phyloP scores from a whole-genome alignment of 2,797 vertebrate genomes.

The Podarcis siculus region DNA sequence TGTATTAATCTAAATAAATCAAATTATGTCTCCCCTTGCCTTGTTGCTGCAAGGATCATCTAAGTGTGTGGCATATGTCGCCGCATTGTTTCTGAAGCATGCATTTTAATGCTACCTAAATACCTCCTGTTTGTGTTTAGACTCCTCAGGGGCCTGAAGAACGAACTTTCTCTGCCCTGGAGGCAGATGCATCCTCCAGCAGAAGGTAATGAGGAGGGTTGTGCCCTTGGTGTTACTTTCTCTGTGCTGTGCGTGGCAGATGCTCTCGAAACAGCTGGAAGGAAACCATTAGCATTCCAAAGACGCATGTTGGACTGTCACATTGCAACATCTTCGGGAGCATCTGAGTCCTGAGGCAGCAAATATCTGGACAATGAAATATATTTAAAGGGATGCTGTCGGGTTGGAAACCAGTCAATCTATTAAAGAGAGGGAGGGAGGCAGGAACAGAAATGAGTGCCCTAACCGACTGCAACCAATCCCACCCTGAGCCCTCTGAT shows the following conservation, averaged over 20 bases:
- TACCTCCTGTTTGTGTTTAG: constrained; percentile 4
- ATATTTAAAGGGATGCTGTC: constrained; percentile 8
- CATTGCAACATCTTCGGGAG: constrained; percentile 16
- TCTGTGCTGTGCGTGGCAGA: constrained; percentile 15
- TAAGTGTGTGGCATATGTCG: not conserved
- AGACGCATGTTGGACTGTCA: constrained; percentile 23
- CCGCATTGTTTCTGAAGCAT: not conserved
- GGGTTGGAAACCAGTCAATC: constrained; percentile 22
- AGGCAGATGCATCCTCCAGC: constrained; percentile 33
- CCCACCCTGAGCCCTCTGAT: too few relatives aligned
- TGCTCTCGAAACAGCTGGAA: constrained; percentile 50
- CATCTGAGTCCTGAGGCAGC: constrained; percentile 41
- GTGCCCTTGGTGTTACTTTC: constrained; percentile 32
- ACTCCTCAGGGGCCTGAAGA: not conserved
- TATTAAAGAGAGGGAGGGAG: not conserved
- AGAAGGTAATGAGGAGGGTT: constrained; percentile 47
- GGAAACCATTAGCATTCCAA: constrained; percentile 43
- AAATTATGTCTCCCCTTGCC: constrained; percentile 3
- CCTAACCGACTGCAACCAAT: not conserved
- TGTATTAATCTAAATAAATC: constrained; percentile 5
- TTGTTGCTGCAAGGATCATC: constrained; percentile 24
- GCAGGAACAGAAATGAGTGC: not conserved
- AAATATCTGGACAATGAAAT: constrained; percentile 15
- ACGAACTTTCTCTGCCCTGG: constrained; percentile 22
- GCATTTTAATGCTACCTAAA: constrained; percentile 32